phyloP scores from a whole-genome alignment of 2,797 vertebrate genomes.

The Scleropages formosus region DNA sequence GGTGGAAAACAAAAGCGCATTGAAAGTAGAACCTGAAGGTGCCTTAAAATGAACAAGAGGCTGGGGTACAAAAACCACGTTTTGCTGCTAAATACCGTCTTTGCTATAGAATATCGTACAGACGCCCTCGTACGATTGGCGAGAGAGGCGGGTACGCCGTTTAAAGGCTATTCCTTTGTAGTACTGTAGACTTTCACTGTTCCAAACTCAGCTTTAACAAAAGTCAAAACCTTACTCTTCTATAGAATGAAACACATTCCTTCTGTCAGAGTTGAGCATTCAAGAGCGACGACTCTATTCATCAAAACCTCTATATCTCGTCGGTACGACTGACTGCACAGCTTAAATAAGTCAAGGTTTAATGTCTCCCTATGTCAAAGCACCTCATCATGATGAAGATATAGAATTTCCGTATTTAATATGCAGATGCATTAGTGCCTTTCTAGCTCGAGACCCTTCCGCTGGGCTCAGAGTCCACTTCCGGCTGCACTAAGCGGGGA shows the following conservation, averaged over 20 bases:
- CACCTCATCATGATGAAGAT: not conserved
- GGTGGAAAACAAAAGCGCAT: too few species aligned
- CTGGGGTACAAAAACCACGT: too few species aligned
- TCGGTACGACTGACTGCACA: not conserved
- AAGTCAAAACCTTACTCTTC: too few species aligned
- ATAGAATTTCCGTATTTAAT: slow-evolving; percentile 11
- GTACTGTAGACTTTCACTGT: too few species aligned
- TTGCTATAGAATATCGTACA: too few species aligned
- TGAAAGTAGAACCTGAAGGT: too few species aligned
- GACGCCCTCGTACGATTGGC: too few species aligned
- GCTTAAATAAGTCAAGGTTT: slow-evolving; percentile 9
- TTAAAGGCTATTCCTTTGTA: too few species aligned
- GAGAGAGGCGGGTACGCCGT: too few species aligned
- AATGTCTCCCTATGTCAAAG: slow-evolving; percentile 16
- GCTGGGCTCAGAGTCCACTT: not conserved
- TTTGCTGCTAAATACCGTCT: too few species aligned
- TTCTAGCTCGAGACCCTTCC: not conserved
- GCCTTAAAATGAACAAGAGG: too few species aligned
- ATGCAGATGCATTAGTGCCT: not conserved
- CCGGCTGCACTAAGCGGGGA: not conserved
- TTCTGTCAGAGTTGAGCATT: slow-evolving; percentile 5
- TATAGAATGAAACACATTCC: not conserved
- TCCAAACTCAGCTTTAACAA: too few species aligned
- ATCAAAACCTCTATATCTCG: slow-evolving; percentile 8
- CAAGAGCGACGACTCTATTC: not conserved